Percentiles rank a stretch among this genome's conserved stretches.
phyloP scores from a whole-genome alignment of 2,797 vertebrate genomes.

The Callimico goeldii region DNA sequence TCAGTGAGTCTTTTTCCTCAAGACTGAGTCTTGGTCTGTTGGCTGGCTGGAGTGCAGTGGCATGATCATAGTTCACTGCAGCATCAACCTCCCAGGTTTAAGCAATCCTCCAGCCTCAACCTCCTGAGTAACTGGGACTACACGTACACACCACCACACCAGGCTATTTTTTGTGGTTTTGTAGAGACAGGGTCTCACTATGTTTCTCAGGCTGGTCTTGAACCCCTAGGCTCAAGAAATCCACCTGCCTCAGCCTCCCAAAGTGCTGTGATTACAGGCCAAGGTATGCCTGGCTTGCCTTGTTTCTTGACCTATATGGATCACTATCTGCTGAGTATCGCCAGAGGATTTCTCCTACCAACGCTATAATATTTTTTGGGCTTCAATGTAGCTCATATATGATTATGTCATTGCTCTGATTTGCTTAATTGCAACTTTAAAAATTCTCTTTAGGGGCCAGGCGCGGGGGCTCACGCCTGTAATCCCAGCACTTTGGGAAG shows the following conservation, averaged over 20 bases:
- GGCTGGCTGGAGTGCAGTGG: background rate
- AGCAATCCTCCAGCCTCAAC: background rate
- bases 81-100: background rate
- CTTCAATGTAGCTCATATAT: background rate
- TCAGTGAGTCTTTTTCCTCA: background rate
- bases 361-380: background rate
- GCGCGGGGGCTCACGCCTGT: no score
- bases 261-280: background rate
- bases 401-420: background rate
- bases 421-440: background rate
- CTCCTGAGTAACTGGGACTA: background rate
- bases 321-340: background rate
- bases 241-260: background rate
- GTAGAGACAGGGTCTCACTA: background rate
- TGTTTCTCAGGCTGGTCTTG: background rate
- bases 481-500: no score
- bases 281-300: background rate
- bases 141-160: background rate
- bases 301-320: background rate
- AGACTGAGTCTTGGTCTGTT: background rate
- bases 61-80: background rate
- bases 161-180: background rate
- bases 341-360: background rate
- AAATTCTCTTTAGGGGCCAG: background rate
- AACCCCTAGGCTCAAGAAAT: background rate